Base-by-base conservation (phyloP, 2,113 vertebrate genomes). In the Zosterops borbonicus region DNA sequence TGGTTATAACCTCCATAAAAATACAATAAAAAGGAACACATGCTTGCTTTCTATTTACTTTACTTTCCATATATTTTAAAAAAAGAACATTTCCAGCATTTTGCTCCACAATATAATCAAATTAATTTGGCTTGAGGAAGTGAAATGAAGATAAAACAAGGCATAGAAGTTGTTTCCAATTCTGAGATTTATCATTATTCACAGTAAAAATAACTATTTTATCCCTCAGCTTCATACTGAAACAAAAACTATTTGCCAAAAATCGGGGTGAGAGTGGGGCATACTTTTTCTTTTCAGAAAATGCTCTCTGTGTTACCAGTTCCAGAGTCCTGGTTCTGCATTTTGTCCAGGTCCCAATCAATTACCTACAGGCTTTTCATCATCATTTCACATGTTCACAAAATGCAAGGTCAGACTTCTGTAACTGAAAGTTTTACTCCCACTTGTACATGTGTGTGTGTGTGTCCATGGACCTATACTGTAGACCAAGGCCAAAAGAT, bases 1-100 rank as follows among this genome's bases (percentile, higher is more conserved):
- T 59, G 14, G 47, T 71, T 90, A 78, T 58, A 94, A 87, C 39
- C 52, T 79, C 78, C 58, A 83, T 70, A 79, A 94, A 93, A 95
- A 75, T 35, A 74, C 31, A 78, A 70, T 67, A 87, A 87, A 81
- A 91, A 68, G 13, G 24, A 95, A 79, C 52, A 71, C 13, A 42
- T 73, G 21, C 15, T 95, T 95, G 35, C 28, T 55, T 94, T 82
- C 58, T 76, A 63, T 73, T 90, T 90, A 64, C 59, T 92, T 68
- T 60, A 27, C 21, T 82, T 92, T 65, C 67, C n/a, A 28, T 47
- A 79, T 63, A 69, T 74, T 94, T 90, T 78, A 7, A 20, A 7
- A 20, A 60, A 88, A 64, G 35, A 20, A 90, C 75, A 77, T 46
- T 87, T 84, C 18, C 28, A 95, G 68, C 46, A 75, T 75, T 94